A percentile compares a stretch with the other conserved stretches of the same genome.
Evolutionary conservation across 2,797 vertebrate genomes (phyloP).

Genomic region (Euphonia xanthogaster): DNA sequence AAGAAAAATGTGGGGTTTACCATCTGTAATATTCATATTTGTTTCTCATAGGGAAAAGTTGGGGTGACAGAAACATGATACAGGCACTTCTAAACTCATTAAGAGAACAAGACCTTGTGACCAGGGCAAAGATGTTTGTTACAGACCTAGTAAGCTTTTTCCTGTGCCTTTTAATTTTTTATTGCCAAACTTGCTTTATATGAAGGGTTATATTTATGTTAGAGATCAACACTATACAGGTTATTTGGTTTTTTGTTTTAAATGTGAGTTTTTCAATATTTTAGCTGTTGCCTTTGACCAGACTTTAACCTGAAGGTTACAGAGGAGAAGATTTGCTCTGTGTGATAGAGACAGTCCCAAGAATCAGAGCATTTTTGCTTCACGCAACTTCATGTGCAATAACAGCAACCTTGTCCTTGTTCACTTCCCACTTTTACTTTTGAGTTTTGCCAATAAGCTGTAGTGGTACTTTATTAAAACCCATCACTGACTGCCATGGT

Average conservation of each 20-base stretch:
- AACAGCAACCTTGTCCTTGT: accelerated
- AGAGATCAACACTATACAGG: background rate
- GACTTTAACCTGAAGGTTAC: accelerated
- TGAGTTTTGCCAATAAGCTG: background rate
- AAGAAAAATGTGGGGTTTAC: background rate
- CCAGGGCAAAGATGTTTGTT: background rate
- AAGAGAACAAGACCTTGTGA: background rate
- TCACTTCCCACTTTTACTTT: background rate
- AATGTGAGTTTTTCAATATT: background rate
- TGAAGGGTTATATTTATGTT: background rate
- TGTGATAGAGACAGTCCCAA: background rate
- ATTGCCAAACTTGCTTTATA: background rate
- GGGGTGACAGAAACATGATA: slow-evolving; percentile 17
- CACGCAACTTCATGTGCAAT: accelerated
- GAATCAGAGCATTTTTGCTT: background rate
- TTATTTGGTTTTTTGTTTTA: background rate
- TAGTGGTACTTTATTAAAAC: background rate
- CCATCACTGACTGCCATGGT: background rate
- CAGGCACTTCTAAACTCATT: slow-evolving; percentile 10
- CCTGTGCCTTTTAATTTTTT: background rate
- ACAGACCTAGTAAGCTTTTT: background rate
- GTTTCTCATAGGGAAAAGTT: background rate
- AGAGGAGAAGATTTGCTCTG: background rate
- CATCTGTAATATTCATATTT: slow-evolving; percentile 33
- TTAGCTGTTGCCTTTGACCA: background rate